A percentile compares a stretch with the other conserved stretches of the same genome.
Conservation (phyloP, 2,888 invertebrate genomes). For the Chorisops tibialis region DNA sequence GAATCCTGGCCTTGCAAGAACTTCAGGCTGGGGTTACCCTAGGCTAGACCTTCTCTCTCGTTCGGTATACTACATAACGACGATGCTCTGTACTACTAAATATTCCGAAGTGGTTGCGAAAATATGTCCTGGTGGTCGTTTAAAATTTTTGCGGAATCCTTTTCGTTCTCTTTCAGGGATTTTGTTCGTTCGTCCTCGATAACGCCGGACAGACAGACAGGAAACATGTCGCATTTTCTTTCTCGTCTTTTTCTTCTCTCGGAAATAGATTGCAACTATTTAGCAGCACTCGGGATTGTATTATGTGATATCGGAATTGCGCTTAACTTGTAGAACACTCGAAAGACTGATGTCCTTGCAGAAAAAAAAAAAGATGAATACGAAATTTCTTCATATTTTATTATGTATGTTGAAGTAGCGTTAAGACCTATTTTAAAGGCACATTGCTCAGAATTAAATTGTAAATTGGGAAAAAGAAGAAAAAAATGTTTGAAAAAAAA, state of each 20-base stretch:
- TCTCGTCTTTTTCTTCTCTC: not conserved
- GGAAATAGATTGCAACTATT: not conserved
- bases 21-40: too few species aligned
- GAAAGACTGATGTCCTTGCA: not conserved
- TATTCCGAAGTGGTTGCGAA: slow-evolving; percentile 20
- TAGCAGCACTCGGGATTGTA: not conserved
- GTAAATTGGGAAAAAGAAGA: slow-evolving; percentile 15
- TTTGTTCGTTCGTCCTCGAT: not conserved
- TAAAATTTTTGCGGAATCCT: slow-evolving; percentile 19
- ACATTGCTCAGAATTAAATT: slow-evolving; percentile 18
- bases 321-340: not conserved
- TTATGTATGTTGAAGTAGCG: slow-evolving; percentile 23
- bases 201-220: not conserved
- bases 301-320: not conserved
- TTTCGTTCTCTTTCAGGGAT: not conserved
- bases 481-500: slow-evolving; percentile 4
- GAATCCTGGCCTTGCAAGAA: too few species aligned
- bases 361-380: not conserved
- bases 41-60: too few species aligned
- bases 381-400: slow-evolving; percentile 15
- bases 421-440: slow-evolving; percentile 7
- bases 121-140: slow-evolving; percentile 20
- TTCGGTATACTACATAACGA: too few species aligned
- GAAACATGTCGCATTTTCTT: slow-evolving; percentile 12
- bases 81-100: slow-evolving; percentile 8